Evolutionary conservation across 2,888 invertebrate species (phyloP).

Genomic region (Nemapogon koenigi): DNA sequence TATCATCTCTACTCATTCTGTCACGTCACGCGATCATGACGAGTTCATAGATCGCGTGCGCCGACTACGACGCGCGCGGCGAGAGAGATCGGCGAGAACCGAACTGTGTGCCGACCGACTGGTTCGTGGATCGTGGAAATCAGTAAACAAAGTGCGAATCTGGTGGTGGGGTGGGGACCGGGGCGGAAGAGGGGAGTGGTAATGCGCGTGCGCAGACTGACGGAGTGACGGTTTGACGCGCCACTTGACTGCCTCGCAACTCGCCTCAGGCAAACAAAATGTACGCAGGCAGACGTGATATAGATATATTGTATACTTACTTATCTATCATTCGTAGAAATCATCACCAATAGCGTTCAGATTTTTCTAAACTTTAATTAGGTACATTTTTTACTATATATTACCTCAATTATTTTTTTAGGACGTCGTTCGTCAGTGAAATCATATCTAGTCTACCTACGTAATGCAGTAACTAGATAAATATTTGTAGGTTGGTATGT

Average conservation of each 20-base stretch:
- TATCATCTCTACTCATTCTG: slow-evolving; percentile 53
- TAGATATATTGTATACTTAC: no score
- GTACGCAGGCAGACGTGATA: no score
- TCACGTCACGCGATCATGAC: slow-evolving; percentile 59
- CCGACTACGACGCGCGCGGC: slow-evolving; percentile 50
- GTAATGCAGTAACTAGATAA: no score
- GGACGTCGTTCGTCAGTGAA: no score
- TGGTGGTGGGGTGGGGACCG: slow-evolving; percentile 37
- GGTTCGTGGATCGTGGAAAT: slow-evolving; percentile 54
- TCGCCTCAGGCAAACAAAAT: slow-evolving; percentile 15
- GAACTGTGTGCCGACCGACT: slow-evolving; percentile 57
- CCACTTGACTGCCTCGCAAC: slow-evolving; percentile 60
- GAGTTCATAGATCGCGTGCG: slow-evolving; percentile 48
- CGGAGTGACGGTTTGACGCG: slow-evolving; percentile 69
- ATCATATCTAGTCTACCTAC: no score
- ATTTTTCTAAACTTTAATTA: no score
- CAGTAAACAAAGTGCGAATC: slow-evolving; percentile 58
- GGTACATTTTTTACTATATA: no score
- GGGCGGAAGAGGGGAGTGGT: slow-evolving; percentile 88
- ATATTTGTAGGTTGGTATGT: no score
- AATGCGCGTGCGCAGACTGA: slow-evolving; percentile 79
- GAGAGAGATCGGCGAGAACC: slow-evolving; percentile 71
- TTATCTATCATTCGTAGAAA: no score
- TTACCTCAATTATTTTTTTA: no score
- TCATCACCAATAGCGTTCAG: no score